Base-by-base conservation (phyloP, 92 coral and sea anemone genomes). In the Isaurus tuberculatus region DNA sequence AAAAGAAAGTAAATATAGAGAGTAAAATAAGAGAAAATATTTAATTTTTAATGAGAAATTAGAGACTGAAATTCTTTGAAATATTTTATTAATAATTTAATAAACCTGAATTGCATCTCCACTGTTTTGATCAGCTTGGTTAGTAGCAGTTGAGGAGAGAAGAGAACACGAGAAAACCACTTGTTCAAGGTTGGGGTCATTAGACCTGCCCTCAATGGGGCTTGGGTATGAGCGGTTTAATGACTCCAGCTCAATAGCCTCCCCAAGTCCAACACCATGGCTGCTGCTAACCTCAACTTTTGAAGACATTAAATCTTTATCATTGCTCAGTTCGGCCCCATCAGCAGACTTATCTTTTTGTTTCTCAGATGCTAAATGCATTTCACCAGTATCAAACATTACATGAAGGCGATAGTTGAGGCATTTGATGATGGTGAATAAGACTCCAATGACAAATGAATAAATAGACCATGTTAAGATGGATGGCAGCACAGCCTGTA, bases 381-480 rank as follows among this genome's bases (percentile, higher is more conserved):
- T 87, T 74, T 97, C 99, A 63, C 95, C 99, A 20, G 98, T 95
- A 58, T 96, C 99, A 77, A 96, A 97, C 99, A 97, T 97, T 30
- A 86, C 66, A 79, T 97, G 99, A 14, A 97, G 94, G 23, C 99
- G 85, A 84, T 92, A 95, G 89, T 94, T 97, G 61, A 97, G 82
- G 61, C 83, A 87, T 80, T 97, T 97, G 68, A 94, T 87, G 20
- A 91, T 90, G 49, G 92, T 68, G 81, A 97, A 94, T 51, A 97
- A 83, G 61, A 91, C 75, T 23, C 95, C 99, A 67, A 97, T 91
- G 32, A 92, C 73, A 36, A 93, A 84, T 10, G 95, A 94, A 80
- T 97, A 97, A 20, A 97, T 58, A 4, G 89, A 85, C 99, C 99
- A 97, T 23, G 94, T 92, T 87, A 91, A 87, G 70, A 77, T 71